Percentiles rank a stretch among this genome's conserved stretches.
These are phyloP conservation scores for Mohoua ochrocephala DNA, from an alignment of 2,113 vertebrate genomes.

Conservation along the genomic window DNA sequence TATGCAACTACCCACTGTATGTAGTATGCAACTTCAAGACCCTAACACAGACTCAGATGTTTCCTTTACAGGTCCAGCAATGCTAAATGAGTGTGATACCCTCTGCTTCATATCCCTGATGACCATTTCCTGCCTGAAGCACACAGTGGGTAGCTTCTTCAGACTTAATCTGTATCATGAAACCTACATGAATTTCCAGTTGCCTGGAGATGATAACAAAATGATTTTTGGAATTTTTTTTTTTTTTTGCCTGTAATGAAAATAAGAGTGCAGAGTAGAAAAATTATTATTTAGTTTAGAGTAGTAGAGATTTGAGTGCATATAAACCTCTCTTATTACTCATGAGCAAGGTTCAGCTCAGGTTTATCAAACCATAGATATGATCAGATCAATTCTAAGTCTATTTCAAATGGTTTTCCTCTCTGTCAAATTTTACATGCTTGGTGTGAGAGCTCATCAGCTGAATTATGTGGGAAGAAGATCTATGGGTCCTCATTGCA, in stretches of 20 bases:
- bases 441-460: not conserved
- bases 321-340: not conserved
- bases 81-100: not conserved
- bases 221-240: not conserved
- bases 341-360: not conserved
- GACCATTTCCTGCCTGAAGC: not conserved
- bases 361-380: not conserved
- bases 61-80: not conserved
- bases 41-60: not conserved
- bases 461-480: not conserved
- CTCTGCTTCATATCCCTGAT: not conserved
- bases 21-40: not conserved
- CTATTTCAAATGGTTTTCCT: not conserved
- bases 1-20: no score
- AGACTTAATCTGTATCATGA: not conserved
- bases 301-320: not conserved
- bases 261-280: not conserved
- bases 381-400: not conserved
- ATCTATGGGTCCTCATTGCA: not conserved
- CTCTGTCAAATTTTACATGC: not conserved
- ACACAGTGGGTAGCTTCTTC: not conserved
- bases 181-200: not conserved
- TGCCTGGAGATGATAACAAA: not conserved
- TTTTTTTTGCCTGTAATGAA: not conserved
- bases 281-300: not conserved